Evolutionary conservation across 1,140 invertebrate species (phyloP).

Genomic region (Whitmania pigra): DNA sequence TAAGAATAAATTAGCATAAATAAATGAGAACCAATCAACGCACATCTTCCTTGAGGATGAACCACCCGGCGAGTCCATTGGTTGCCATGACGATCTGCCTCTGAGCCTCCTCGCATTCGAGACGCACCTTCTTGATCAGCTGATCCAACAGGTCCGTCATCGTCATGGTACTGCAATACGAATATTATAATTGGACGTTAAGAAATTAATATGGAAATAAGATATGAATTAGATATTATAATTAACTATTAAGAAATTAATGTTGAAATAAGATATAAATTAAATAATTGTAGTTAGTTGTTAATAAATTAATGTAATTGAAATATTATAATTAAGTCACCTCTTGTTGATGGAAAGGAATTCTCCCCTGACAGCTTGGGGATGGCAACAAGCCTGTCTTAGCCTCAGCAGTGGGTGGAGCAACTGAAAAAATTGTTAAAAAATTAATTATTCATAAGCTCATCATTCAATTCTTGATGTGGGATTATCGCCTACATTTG

Average conservation of each 20-base stretch:
- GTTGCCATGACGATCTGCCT: slow-evolving; percentile 51
- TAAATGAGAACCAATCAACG: slow-evolving; percentile 7
- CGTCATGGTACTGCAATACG: slow-evolving; percentile 44
- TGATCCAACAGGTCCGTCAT: slow-evolving; percentile 57
- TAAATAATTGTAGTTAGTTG: neutral
- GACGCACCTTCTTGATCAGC: slow-evolving; percentile 52
- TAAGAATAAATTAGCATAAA: too few relatives aligned
- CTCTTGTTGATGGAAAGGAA: slow-evolving; percentile 49
- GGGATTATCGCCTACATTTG: too few relatives aligned
- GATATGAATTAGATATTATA: neutral
- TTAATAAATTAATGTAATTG: neutral
- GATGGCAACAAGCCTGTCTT: slow-evolving; percentile 60
- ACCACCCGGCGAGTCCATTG: slow-evolving; percentile 55
- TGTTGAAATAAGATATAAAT: too few relatives aligned
- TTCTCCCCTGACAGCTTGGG: slow-evolving; percentile 51
- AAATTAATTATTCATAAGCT: neutral
- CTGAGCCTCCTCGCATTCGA: slow-evolving; percentile 55
- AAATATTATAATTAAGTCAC: slow-evolving; percentile 16
- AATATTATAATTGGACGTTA: neutral
- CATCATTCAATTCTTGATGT: neutral
- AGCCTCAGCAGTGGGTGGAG: slow-evolving; percentile 54
- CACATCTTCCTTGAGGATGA: slow-evolving; percentile 49
- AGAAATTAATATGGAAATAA: too few relatives aligned
- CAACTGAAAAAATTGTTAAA: slow-evolving; percentile 37
- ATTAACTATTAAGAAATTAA: neutral